Evolutionary conservation across 2,888 invertebrate genomes (phyloP), one percentile per base, ranked within the genome.

Genomic region (Unio delphinus): DNA sequence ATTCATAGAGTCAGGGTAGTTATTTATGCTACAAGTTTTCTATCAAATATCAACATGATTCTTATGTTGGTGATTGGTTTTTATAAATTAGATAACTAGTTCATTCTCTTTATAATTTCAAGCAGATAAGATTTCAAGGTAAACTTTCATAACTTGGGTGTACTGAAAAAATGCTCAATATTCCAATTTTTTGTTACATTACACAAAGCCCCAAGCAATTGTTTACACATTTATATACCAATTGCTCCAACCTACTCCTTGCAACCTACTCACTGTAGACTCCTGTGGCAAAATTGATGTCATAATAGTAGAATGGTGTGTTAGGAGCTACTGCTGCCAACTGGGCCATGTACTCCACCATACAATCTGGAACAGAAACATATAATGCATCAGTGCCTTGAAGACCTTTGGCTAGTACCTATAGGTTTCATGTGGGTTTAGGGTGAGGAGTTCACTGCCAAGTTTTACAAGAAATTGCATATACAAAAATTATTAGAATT

Each of bases 271-370:
- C 91, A 95, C 95, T 91, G 78, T 93, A 92, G 34, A 95, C 93
- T 71, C 93, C 93, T 59, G 93, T 94, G 89, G 94, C 92, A 73
- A 91, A 91, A 0, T 96, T 95, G 80, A 95, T 94, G 85, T 96
- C 95, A 86, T 96, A 96, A 86, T 96, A 95, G 54, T 95, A 91
- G 61, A 96, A 92, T 0, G 96, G 96, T 0, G 94, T 92, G 8
- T 93, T 93, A 0, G 94, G 94, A 1, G 95, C 95, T 0, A 94
- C 93, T 23, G 92, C 90, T 0, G 94, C 92, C 7, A 96, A 93
- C 64, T 92, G 86, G 79, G 92, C 92, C 79, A 88, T 84, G 69
- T 87, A 87, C 3, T 83, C 82, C 7, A 88, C 82, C 34, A 88
- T 71, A 7, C 75, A 76, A 60, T 87, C 88, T 88, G 79, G 18